Evolutionary conservation across 1,140 invertebrate species (phyloP).

Genomic region (Drosophila malerkotliana): DNA sequence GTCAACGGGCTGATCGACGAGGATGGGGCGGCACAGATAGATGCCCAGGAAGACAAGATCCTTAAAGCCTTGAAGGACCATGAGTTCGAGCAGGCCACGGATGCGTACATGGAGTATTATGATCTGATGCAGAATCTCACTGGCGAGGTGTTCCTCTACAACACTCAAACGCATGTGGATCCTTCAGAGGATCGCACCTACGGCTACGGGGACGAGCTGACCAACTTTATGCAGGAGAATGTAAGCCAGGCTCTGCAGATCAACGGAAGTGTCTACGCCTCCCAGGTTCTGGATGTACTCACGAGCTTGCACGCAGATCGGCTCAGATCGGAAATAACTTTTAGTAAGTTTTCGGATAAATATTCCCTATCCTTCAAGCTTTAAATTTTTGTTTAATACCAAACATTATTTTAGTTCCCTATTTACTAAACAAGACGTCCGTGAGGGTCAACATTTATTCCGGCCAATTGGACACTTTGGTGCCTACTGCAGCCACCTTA

Average conservation of each 20-base stretch:
- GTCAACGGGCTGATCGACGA: slow-evolving; percentile 87
- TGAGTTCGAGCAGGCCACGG: slow-evolving; percentile 37
- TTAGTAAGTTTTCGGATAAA: slow-evolving; percentile 84
- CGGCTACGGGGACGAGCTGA: slow-evolving; percentile 79
- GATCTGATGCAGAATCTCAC: slow-evolving; percentile 37
- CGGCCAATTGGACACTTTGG: slow-evolving; percentile 88
- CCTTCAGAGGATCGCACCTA: slow-evolving; percentile 49
- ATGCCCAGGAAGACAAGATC: slow-evolving; percentile 85
- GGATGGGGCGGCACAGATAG: slow-evolving; percentile 81
- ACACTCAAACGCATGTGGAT: slow-evolving; percentile 53
- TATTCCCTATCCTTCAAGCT: background rate
- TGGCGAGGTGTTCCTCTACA: slow-evolving; percentile 53
- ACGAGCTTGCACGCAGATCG: slow-evolving; percentile 88
- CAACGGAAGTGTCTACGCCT: slow-evolving; percentile 71
- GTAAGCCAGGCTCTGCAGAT: slow-evolving; percentile 88
- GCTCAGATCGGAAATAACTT: slow-evolving; percentile 91
- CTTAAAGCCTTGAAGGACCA: slow-evolving; percentile 82
- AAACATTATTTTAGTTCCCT: slow-evolving; percentile 87
- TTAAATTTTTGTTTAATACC: background rate
- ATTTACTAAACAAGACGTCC: slow-evolving; percentile 87
- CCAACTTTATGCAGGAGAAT: slow-evolving; percentile 88
- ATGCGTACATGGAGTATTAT: slow-evolving; percentile 18
- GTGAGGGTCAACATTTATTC: slow-evolving; percentile 72
- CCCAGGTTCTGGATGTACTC: slow-evolving; percentile 90
- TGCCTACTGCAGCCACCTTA: slow-evolving; percentile 87